phyloP scores from a whole-genome alignment of 2,888 invertebrate species.

The Nesidiocoris tenuis region DNA sequence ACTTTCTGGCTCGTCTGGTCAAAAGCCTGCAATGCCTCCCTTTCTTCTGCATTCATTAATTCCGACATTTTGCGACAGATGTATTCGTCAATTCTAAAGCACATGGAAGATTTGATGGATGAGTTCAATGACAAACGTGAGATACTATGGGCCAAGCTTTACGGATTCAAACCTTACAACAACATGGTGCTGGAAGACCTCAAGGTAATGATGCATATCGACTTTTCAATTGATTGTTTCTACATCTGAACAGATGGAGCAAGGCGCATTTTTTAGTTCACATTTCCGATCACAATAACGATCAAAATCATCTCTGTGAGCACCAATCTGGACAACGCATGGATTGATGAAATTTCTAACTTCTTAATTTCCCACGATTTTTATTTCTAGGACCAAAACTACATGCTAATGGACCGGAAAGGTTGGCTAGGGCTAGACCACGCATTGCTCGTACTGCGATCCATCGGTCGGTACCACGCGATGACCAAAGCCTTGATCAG shows the following conservation, averaged over 20 bases:
- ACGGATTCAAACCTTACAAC: conserved; percentile 5
- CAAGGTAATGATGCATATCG: conserved; percentile 14
- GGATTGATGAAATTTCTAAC: too few relatives aligned
- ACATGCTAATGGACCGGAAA: background rate
- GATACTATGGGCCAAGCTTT: conserved; percentile 32
- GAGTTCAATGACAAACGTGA: conserved; percentile 26
- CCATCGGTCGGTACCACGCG: conserved; percentile 38
- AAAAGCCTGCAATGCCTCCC: too few relatives aligned
- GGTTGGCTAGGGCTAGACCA: conserved; percentile 39
- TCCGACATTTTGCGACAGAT: too few relatives aligned
- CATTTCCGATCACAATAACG: too few relatives aligned
- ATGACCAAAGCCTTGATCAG: conserved; percentile 26
- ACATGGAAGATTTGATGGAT: conserved; percentile 37
- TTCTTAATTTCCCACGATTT: background rate
- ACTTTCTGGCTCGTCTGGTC: too few relatives aligned
- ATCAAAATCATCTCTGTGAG: too few relatives aligned
- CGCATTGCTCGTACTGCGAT: conserved; percentile 27
- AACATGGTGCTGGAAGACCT: conserved; percentile 34
- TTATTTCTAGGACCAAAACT: background rate
- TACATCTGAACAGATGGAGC: background rate
- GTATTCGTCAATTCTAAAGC: conserved; percentile 6
- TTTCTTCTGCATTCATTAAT: too few relatives aligned
- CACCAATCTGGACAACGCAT: too few relatives aligned
- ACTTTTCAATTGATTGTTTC: background rate
- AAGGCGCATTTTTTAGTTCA: too few relatives aligned